phyloP scores from a whole-genome alignment of 2,888 invertebrate genomes.

The Carpatolechia fugitivella region DNA sequence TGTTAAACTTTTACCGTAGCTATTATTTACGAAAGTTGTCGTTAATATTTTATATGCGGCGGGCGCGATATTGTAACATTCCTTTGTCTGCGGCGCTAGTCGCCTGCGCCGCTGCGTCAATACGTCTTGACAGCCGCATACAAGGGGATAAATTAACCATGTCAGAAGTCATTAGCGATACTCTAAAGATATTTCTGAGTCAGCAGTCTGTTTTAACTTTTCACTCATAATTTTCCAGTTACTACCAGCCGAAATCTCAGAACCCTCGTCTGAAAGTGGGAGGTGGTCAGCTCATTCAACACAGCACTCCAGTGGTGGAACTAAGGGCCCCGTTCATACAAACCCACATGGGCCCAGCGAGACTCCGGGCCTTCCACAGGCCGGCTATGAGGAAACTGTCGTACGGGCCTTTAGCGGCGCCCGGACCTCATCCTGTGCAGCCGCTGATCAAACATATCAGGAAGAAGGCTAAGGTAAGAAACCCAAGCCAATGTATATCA shows the following conservation, averaged over 20 bases:
- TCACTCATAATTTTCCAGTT: slow-evolving; percentile 76
- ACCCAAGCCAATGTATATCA: too few species aligned
- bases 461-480: slow-evolving; percentile 89
- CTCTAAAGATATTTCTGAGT: too few species aligned
- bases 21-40: too few species aligned
- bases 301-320: slow-evolving; percentile 98
- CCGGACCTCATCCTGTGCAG: slow-evolving; percentile 88
- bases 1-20: too few species aligned
- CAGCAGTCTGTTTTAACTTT: background rate
- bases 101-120: too few species aligned
- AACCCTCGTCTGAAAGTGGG: slow-evolving; percentile 91
- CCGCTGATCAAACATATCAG: slow-evolving; percentile 94
- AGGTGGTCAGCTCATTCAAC: slow-evolving; percentile 95
- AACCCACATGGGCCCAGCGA: slow-evolving; percentile 88
- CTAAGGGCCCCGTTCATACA: slow-evolving; percentile 96
- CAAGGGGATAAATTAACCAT: too few species aligned
- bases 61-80: too few species aligned
- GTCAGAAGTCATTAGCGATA: too few species aligned
- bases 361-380: slow-evolving; percentile 94
- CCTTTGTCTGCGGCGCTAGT: too few species aligned
- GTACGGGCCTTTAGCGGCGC: slow-evolving; percentile 86
- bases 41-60: too few species aligned
- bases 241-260: slow-evolving; percentile 94
- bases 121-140: too few species aligned
- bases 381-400: slow-evolving; percentile 93